These are phyloP conservation scores for Lagria hirta DNA, from an alignment of 2,888 invertebrate genomes.

Conservation along the genomic window DNA sequence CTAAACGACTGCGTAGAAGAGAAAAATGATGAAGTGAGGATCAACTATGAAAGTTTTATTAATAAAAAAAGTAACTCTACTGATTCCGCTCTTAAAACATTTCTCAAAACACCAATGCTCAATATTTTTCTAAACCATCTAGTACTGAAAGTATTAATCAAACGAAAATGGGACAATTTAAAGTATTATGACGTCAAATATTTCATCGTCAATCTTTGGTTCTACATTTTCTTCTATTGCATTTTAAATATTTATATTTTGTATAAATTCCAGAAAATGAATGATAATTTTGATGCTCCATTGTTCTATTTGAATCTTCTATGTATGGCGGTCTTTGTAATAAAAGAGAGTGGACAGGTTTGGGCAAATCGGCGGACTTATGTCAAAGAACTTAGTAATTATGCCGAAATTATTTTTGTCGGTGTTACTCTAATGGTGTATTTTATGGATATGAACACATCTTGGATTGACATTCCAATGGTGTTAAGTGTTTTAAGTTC, in stretches of 20 bases:
- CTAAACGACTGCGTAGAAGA: conserved; percentile 34
- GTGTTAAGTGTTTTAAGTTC: conserved; percentile 32
- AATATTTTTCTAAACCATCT: conserved; percentile 4
- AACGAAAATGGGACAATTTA: conserved; percentile 2
- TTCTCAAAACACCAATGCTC: neutral
- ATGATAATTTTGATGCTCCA: neutral
- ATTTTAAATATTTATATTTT: conserved; percentile 2
- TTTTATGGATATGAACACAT: neutral
- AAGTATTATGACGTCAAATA: neutral
- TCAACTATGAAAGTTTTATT: conserved; percentile 33
- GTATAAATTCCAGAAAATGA: neutral
- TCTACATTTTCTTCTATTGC: conserved; percentile 1
- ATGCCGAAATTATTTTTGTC: conserved; percentile 28
- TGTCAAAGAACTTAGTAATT: conserved; percentile 32
- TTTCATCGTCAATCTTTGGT: conserved; percentile 3
- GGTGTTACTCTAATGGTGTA: neutral
- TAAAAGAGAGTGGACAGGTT: conserved; percentile 34
- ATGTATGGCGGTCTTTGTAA: conserved; percentile 7
- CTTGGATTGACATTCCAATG: conserved; percentile 22
- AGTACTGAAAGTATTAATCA: conserved; percentile 11
- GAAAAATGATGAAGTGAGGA: conserved; percentile 14
- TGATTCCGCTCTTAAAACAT: neutral
- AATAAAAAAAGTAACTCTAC: conserved; percentile 20
- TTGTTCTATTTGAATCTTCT: neutral
- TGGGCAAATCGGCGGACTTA: conserved; percentile 29